phyloP scores from a whole-genome alignment of 2,888 invertebrate species.

The Podabrus alpinus region DNA sequence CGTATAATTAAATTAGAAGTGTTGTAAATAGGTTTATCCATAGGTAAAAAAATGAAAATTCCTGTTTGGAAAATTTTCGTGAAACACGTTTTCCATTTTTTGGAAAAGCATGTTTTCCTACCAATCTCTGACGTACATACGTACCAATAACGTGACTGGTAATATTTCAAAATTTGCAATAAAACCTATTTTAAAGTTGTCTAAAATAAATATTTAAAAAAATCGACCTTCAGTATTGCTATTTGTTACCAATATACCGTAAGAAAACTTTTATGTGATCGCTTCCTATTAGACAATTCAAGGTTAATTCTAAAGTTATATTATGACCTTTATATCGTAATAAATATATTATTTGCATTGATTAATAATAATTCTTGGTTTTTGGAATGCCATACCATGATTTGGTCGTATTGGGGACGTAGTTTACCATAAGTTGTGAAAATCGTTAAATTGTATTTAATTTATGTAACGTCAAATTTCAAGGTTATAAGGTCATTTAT shows the following conservation, averaged over 20 bases:
- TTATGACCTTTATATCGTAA: slow-evolving; percentile 28
- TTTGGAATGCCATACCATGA: not conserved
- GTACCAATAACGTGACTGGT: too few species aligned
- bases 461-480: slow-evolving; percentile 12
- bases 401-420: not conserved
- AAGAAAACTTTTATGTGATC: slow-evolving; percentile 13
- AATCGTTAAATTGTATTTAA: not conserved
- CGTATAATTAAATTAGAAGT: too few species aligned
- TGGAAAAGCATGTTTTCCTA: too few species aligned
- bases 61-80: too few species aligned
- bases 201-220: not conserved
- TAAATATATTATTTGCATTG: slow-evolving; percentile 8
- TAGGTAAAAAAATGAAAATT: too few species aligned
- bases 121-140: too few species aligned
- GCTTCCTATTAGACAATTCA: slow-evolving; percentile 34
- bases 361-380: slow-evolving; percentile 13
- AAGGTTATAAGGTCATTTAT: slow-evolving; percentile 16
- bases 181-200: not conserved
- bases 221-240: not conserved
- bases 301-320: slow-evolving; percentile 34
- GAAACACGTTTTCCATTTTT: too few species aligned
- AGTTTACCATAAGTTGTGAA: not conserved
- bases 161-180: too few species aligned
- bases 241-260: slow-evolving; percentile 18
- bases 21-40: too few species aligned